Evolutionary conservation across 2,797 vertebrate species (phyloP).

Genomic region (Bufotes viridis): DNA sequence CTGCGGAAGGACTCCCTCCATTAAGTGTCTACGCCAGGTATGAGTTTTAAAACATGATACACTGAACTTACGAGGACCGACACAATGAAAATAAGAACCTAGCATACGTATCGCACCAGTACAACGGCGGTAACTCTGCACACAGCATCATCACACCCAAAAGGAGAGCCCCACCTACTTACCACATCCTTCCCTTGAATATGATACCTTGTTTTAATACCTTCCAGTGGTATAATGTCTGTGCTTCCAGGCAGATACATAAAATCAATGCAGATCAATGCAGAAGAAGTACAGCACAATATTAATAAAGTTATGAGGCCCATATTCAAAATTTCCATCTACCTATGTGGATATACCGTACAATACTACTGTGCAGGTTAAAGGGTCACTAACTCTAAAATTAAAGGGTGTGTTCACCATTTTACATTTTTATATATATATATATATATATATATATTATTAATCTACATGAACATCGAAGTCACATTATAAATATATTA

Average conservation of each 20-base stretch:
- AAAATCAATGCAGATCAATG: too few relatives aligned
- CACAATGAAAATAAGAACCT: not conserved
- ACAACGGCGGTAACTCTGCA: not conserved
- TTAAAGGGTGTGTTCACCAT: too few relatives aligned
- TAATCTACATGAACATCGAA: too few relatives aligned
- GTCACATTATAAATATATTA: too few relatives aligned
- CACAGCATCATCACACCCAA: not conserved
- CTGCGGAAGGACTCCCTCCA: not conserved
- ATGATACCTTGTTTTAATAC: not conserved
- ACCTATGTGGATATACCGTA: not conserved
- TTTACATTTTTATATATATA: too few relatives aligned
- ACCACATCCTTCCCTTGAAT: not conserved
- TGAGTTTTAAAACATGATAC: not conserved
- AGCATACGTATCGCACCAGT: not conserved
- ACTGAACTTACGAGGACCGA: slow-evolving; percentile 2
- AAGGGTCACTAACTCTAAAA: too few relatives aligned
- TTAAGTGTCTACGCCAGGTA: not conserved
- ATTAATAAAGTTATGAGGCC: not conserved
- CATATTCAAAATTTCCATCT: not conserved
- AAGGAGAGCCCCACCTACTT: too few relatives aligned
- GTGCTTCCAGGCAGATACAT: not conserved
- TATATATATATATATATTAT: too few relatives aligned
- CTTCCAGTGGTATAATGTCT: not conserved
- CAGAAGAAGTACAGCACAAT: not conserved
- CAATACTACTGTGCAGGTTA: too few relatives aligned